Percentiles rank a stretch among this genome's conserved stretches.
phyloP scores from a whole-genome alignment of 2,113 vertebrate genomes.

The Channa maculata region DNA sequence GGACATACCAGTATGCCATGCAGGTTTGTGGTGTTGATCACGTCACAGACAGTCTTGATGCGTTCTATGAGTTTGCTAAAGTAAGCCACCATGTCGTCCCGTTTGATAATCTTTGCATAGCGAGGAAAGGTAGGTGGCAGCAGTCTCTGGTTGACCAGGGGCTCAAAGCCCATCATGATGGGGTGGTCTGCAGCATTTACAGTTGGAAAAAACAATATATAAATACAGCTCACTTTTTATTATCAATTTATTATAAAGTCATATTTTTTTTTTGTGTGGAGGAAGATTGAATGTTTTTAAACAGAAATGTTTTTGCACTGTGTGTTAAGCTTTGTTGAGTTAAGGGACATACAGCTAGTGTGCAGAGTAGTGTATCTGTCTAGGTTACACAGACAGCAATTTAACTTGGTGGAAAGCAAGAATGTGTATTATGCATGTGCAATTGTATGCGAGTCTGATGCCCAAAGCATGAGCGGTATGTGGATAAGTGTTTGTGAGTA shows the following conservation, averaged over 20 bases:
- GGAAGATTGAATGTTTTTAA: too few relatives aligned
- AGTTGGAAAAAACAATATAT: background rate
- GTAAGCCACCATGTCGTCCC: conserved; percentile 98
- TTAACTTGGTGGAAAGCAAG: background rate
- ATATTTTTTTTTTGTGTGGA: background rate
- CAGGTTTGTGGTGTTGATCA: conserved; percentile 95
- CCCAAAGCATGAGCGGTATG: background rate
- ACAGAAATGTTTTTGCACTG: too few relatives aligned
- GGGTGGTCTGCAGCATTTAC: conserved; percentile 89
- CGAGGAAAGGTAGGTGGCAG: conserved; percentile 98
- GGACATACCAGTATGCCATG: conserved; percentile 94
- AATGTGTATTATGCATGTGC: background rate
- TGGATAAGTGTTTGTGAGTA: background rate
- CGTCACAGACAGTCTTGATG: conserved; percentile 97
- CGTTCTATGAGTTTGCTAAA: conserved; percentile 97
- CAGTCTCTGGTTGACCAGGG: conserved; percentile 96
- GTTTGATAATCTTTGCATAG: conserved; percentile 99
- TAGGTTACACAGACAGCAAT: background rate
- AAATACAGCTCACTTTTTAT: background rate
- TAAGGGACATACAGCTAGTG: background rate
- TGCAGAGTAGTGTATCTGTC: background rate
- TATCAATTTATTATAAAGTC: background rate
- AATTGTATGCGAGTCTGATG: background rate
- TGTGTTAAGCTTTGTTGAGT: too few relatives aligned
- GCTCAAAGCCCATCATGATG: conserved; percentile 99